A percentile compares a stretch with the other conserved stretches of the same genome.
phyloP scores from a whole-genome alignment of 2,888 invertebrate genomes.

The Cordilura impudica region DNA sequence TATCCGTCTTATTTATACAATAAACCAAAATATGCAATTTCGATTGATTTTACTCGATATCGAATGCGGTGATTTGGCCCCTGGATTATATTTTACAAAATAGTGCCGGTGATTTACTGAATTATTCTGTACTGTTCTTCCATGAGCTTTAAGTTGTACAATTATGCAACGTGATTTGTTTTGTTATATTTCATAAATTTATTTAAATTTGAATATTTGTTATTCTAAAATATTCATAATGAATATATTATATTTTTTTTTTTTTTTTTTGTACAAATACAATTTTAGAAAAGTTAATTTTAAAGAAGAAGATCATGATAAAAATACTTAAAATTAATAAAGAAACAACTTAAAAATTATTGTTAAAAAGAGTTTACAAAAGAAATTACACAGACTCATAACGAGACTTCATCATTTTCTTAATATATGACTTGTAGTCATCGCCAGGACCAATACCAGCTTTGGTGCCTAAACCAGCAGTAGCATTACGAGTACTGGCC shows the following conservation, averaged over 20 bases:
- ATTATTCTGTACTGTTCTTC: too few species aligned
- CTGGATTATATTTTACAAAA: too few species aligned
- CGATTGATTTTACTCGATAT: too few species aligned
- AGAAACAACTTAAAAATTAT: slow-evolving; percentile 8
- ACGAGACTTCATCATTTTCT: slow-evolving; percentile 78
- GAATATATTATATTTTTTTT: slow-evolving; percentile 43
- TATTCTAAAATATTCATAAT: slow-evolving; percentile 14
- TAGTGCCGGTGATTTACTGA: too few species aligned
- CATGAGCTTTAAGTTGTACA: too few species aligned
- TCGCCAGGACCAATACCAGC: slow-evolving; percentile 73
- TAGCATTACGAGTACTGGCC: slow-evolving; percentile 80
- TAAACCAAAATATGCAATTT: too few species aligned
- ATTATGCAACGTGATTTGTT: too few species aligned
- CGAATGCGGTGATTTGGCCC: too few species aligned
- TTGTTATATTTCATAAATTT: not conserved
- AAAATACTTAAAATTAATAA: not conserved
- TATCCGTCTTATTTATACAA: too few species aligned
- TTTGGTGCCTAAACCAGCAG: slow-evolving; percentile 93
- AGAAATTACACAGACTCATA: slow-evolving; percentile 75
- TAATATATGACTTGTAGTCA: slow-evolving; percentile 78
- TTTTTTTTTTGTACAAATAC: slow-evolving; percentile 51
- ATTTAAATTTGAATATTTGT: slow-evolving; percentile 42
- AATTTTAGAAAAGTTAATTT: slow-evolving; percentile 50
- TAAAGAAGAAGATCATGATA: slow-evolving; percentile 33
- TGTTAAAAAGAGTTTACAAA: not conserved